A percentile compares a stretch with the other conserved stretches of the same genome.
Conservation (phyloP, 2,797 vertebrate genomes). For the Salarias fasciatus region DNA sequence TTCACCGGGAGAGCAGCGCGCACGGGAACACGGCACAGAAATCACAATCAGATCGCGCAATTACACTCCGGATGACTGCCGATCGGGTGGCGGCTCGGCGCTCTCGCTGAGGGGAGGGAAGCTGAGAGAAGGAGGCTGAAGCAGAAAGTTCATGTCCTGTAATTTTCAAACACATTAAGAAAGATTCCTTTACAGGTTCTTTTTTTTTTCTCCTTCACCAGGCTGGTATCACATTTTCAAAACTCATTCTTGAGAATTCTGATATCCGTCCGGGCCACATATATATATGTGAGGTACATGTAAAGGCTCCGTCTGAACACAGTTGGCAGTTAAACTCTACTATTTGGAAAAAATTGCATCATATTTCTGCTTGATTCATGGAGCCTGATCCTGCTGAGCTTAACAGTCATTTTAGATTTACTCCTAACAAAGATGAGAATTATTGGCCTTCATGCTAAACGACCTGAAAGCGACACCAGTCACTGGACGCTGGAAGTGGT, state of each 20-base stretch:
- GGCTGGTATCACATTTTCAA: slow-evolving; percentile 23
- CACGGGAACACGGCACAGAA: slow-evolving; percentile 45
- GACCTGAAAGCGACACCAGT: too few relatives aligned
- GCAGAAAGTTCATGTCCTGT: slow-evolving; percentile 51
- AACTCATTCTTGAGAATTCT: slow-evolving; percentile 22
- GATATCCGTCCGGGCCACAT: slow-evolving; percentile 36
- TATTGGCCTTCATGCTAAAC: too few relatives aligned
- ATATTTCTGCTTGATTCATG: neutral
- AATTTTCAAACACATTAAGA: slow-evolving; percentile 60
- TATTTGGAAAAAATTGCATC: neutral
- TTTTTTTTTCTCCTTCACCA: slow-evolving; percentile 10
- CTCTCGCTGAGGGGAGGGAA: slow-evolving; percentile 24
- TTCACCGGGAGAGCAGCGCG: slow-evolving; percentile 36
- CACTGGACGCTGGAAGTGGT: too few relatives aligned
- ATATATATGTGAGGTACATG: slow-evolving; percentile 23
- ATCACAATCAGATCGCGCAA: slow-evolving; percentile 61
- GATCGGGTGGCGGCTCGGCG: slow-evolving; percentile 46
- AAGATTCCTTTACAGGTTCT: slow-evolving; percentile 51
- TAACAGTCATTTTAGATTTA: too few relatives aligned
- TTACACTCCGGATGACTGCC: slow-evolving; percentile 70
- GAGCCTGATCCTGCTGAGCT: too few relatives aligned
- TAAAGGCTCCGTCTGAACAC: slow-evolving; percentile 14
- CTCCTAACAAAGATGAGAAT: too few relatives aligned
- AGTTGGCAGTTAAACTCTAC: neutral
- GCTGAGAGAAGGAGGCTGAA: slow-evolving; percentile 18